Evolutionary conservation across 1,140 invertebrate genomes (phyloP), one percentile per base, ranked within the genome.

Genomic region (Stratiolaelaps scimitus): DNA sequence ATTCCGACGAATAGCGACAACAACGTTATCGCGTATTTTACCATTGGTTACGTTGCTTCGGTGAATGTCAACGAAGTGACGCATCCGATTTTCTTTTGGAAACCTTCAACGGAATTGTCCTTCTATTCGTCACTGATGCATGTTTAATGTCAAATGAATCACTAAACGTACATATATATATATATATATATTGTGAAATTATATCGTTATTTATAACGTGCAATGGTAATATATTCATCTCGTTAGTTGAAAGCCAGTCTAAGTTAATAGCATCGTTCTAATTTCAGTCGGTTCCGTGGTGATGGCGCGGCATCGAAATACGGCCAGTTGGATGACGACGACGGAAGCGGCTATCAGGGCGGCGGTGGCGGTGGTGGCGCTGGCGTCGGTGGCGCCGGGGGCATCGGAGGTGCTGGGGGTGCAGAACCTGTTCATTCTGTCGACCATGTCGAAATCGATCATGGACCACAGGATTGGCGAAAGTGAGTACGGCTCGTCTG

Each of bases 401-500:
- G 47, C 5, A 28, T 19, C 7, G 53, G 34, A 26, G 53, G n/a
- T 17, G 13, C 53, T 4, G 53, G 53, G 0, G 53, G 15, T 15
- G 34, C 5, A 40, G 34, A 40, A 40, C 53, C 53, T 34, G 20
- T 60, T 29, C 53, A 60, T 34, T 60, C 53, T 17, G 53, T 60
- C 26, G 53, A 60, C 34, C 53, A 60, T 23, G 53, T 60, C 1
- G 53, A 60, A 60, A 60, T 60, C 53, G 53, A 60, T 23, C 53
- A 60, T 23, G 53, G 53, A 60, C 53, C 53, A 17, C 53, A 10
- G 10, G 53, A 60, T 34, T 60, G 53, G 53, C 53, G 53, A 34
- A 60, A 34, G 53, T 60, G 26, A 34, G 53, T 60, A 26, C 10
- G 34, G 34, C 34, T 40, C 10, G 34, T 10, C 10, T 40, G 34